Evolutionary conservation across 2,888 invertebrate species (phyloP).

Genomic region (Pachycephus smyrnensis): DNA sequence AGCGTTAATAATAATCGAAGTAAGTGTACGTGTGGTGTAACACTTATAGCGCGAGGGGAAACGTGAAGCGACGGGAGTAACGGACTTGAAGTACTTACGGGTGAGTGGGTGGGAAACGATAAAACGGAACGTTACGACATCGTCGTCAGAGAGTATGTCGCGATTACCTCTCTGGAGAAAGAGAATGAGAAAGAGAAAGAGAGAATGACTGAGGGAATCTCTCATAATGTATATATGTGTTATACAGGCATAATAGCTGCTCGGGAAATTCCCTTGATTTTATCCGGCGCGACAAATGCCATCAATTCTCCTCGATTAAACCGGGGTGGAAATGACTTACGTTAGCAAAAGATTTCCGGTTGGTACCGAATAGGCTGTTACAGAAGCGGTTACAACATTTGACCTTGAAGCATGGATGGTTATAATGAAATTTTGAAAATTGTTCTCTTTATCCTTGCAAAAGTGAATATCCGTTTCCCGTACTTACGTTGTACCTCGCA

Average conservation of each 20-base stretch:
- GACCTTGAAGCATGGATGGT: neutral
- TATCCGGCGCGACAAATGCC: too few relatives aligned
- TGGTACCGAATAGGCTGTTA: too few relatives aligned
- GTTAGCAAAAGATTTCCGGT: too few relatives aligned
- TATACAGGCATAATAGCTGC: too few relatives aligned
- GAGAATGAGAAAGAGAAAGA: neutral
- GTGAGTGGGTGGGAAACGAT: neutral
- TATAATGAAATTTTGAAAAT: neutral
- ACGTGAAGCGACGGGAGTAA: neutral
- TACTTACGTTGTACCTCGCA: constrained; percentile 85
- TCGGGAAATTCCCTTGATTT: too few relatives aligned
- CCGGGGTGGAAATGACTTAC: too few relatives aligned
- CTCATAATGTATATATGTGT: too few relatives aligned
- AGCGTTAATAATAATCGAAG: neutral
- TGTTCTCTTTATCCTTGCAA: too few relatives aligned
- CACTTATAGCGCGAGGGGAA: neutral
- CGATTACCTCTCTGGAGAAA: neutral
- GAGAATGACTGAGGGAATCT: too few relatives aligned
- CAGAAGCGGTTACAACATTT: too few relatives aligned
- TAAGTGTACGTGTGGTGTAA: neutral
- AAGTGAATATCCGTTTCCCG: neutral
- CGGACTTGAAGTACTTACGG: neutral
- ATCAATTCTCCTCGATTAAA: too few relatives aligned
- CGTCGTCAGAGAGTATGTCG: neutral
- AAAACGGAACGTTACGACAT: neutral